These are phyloP conservation scores for Triplophysa tibetana DNA, from an alignment of 2,113 vertebrate species.

Conservation along the genomic window DNA sequence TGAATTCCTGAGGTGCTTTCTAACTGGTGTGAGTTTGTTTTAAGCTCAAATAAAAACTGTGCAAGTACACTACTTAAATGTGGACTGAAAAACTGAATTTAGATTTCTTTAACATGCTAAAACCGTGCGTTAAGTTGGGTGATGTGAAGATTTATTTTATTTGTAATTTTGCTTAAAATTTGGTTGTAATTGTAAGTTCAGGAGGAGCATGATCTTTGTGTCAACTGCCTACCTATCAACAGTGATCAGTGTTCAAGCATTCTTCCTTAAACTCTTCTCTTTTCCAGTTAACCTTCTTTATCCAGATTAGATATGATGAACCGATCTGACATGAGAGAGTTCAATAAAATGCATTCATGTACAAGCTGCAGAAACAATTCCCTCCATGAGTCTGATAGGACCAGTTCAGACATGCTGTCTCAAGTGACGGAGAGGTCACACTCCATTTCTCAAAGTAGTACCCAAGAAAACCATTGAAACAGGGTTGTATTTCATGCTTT, in stretches of 20 bases:
- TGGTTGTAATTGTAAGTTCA: background rate
- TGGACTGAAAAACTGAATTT: background rate
- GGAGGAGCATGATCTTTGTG: background rate
- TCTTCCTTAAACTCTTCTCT: too few species aligned
- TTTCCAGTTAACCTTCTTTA: too few species aligned
- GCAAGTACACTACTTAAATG: background rate
- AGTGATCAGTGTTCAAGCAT: too few species aligned
- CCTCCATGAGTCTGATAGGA: background rate
- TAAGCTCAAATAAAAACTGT: background rate
- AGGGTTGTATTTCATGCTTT: background rate
- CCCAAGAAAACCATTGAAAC: background rate
- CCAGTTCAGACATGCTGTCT: slow-evolving; percentile 32
- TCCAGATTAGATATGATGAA: background rate
- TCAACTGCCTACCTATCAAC: too few species aligned
- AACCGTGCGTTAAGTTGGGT: too few species aligned
- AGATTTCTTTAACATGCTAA: background rate
- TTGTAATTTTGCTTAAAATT: background rate
- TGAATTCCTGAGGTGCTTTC: slow-evolving; percentile 38
- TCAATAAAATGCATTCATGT: background rate
- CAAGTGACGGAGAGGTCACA: background rate
- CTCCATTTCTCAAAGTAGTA: slow-evolving; percentile 8
- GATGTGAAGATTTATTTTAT: too few species aligned
- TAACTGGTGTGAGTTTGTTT: background rate
- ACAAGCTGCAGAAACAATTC: slow-evolving; percentile 6
- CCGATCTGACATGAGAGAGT: background rate